Conservation (phyloP, 2,888 invertebrate species). For the Teinopalpus imperialis region DNA sequence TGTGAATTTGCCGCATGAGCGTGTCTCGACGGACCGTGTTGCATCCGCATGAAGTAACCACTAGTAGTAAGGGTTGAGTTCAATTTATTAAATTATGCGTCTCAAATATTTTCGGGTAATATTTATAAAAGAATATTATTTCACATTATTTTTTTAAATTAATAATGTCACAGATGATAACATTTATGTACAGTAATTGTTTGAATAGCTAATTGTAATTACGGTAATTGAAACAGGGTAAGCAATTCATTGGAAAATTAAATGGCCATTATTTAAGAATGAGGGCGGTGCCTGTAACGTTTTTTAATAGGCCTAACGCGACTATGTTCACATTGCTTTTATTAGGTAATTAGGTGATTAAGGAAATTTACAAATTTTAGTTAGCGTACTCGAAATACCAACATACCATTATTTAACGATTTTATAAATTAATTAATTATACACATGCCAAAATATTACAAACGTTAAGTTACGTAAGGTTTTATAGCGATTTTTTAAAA, state of each 20-base stretch:
- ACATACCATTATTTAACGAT: no score
- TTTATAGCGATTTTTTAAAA: no score
- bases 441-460: no score
- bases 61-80: constrained; percentile 14
- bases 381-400: no score
- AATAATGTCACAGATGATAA: not conserved
- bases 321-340: constrained; percentile 10
- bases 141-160: no score
- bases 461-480: no score
- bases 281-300: constrained; percentile 20
- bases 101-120: no score
- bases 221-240: constrained; percentile 20
- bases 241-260: constrained; percentile 25
- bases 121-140: no score
- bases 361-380: not conserved
- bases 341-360: constrained; percentile 11
- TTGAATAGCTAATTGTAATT: constrained; percentile 13
- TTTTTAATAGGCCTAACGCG: constrained; percentile 20
- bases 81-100: constrained; percentile 17
- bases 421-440: no score
- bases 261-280: constrained; percentile 17
- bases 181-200: not conserved
- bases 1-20: constrained; percentile 38
- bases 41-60: constrained; percentile 27
- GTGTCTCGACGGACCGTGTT: constrained; percentile 31